Evolutionary conservation across 2,113 vertebrate species (phyloP).

Genomic region (Pterocles burchelli): DNA sequence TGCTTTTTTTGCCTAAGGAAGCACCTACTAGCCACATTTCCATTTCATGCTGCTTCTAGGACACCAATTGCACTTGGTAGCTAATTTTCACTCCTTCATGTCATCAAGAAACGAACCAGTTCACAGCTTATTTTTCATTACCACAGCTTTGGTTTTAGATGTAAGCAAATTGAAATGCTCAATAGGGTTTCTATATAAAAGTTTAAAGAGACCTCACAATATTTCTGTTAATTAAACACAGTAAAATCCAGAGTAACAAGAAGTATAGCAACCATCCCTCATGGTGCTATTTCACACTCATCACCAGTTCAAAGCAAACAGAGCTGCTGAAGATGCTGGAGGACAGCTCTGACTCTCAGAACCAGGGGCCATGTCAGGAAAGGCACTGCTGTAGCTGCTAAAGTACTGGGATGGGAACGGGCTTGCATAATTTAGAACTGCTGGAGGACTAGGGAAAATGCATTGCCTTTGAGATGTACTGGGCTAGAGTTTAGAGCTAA

Average conservation of each 20-base stretch:
- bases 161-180: not conserved
- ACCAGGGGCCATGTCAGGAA: not conserved
- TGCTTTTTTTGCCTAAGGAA: not conserved
- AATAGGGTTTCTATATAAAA: not conserved
- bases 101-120: not conserved
- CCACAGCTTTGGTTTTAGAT: not conserved
- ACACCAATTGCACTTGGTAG: not conserved
- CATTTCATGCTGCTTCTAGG: not conserved
- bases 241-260: not conserved
- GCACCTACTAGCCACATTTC: not conserved
- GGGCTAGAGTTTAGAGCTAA: not conserved
- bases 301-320: not conserved
- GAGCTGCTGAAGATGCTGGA: not conserved
- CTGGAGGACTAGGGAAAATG: not conserved
- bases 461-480: not conserved
- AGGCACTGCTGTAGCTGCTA: not conserved
- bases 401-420: not conserved
- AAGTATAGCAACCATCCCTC: not conserved
- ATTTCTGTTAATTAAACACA: not conserved
- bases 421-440: not conserved
- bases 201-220: not conserved
- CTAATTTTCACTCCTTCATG: not conserved
- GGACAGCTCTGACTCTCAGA: not conserved
- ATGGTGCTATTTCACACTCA: not conserved
- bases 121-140: not conserved